These are phyloP conservation scores for Atlantisia rogersi DNA, from an alignment of 2,113 vertebrate species.

Conservation along the genomic window DNA sequence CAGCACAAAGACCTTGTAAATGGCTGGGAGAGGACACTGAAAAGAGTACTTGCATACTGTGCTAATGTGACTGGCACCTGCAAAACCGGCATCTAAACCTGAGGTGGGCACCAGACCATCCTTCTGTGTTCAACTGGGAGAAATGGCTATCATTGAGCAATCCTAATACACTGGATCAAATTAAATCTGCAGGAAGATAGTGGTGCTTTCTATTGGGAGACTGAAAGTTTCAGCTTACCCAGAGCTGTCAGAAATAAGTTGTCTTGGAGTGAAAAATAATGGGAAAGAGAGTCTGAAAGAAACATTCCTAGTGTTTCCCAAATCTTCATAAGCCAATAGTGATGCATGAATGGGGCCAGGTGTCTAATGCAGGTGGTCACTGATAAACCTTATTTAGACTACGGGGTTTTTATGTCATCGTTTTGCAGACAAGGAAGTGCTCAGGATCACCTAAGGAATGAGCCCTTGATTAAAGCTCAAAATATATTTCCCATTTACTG, in stretches of 20 bases:
- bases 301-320: not conserved
- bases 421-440: not conserved
- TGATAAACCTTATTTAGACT: not conserved
- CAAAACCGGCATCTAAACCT: not conserved
- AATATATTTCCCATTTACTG: not conserved
- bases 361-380: not conserved
- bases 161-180: not conserved
- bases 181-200: not conserved
- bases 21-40: not conserved
- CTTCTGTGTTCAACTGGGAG: not conserved
- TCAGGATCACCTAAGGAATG: not conserved
- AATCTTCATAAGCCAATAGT: not conserved
- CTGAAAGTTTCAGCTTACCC: not conserved
- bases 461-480: not conserved
- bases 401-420: not conserved
- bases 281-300: not conserved
- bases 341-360: not conserved
- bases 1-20: rapidly evolving
- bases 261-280: not conserved
- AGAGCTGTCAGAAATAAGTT: not conserved
- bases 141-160: not conserved
- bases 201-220: not conserved
- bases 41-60: not conserved
- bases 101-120: no score
- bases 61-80: not conserved